A percentile compares a stretch with the other conserved stretches of the same genome.
phyloP scores from a whole-genome alignment of 2,113 vertebrate species.

The Dicrurus megarhynchus region DNA sequence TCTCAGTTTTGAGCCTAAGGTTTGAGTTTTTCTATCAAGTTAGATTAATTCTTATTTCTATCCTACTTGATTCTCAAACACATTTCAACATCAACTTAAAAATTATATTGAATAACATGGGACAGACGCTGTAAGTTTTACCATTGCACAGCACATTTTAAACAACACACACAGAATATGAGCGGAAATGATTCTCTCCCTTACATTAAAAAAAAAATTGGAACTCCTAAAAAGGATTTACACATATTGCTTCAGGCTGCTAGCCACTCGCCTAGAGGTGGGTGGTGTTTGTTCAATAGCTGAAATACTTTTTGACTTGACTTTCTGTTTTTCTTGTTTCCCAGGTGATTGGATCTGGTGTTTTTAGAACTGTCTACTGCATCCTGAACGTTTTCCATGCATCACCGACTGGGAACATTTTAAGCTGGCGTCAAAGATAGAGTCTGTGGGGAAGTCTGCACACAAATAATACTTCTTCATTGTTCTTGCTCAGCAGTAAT shows the following conservation, averaged over 20 bases:
- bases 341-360: constrained; percentile 59
- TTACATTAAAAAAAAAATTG: background rate
- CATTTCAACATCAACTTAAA: background rate
- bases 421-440: constrained; percentile 53
- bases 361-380: constrained; percentile 58
- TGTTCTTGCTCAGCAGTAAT: constrained; percentile 18
- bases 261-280: constrained; percentile 30
- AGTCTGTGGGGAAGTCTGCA: constrained; percentile 38
- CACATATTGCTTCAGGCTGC: constrained; percentile 47
- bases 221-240: constrained; percentile 53
- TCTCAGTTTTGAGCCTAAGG: background rate
- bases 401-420: constrained; percentile 58
- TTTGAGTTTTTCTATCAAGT: background rate
- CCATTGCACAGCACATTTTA: background rate
- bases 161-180: background rate
- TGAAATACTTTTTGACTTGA: constrained; percentile 44
- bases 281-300: constrained; percentile 50
- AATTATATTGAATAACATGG: background rate
- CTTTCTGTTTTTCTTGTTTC: constrained; percentile 67
- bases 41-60: background rate
- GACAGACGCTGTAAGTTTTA: background rate
- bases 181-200: background rate
- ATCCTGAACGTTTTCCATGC: constrained; percentile 67
- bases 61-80: background rate
- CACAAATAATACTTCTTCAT: constrained; percentile 14